Evolutionary conservation across 2,113 vertebrate genomes (phyloP), one percentile per base, ranked within the genome.

Genomic region (Colinus virginianus): DNA sequence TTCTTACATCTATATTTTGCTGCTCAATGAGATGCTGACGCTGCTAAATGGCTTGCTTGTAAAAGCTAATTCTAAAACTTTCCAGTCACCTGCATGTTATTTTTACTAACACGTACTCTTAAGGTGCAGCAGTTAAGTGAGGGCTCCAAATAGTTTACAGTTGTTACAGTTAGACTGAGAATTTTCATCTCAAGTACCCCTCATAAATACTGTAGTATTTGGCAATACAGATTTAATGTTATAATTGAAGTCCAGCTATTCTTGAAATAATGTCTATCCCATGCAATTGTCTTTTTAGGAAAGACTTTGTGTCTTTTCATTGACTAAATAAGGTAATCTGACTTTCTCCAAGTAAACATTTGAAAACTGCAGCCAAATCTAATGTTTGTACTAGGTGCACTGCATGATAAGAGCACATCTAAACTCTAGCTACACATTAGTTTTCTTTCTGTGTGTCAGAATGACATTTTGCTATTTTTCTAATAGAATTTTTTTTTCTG

Each of bases 31-130:
- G 63, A 82, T 95, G 78, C 86, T 75, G 86, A 86, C 83, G 85
- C 91, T 94, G 87, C 92, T 93, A 48, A 94, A 84, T 93, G 87
- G 78, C 78, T 95, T 93, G 87, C 81, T 95, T 5, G n/a, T 89
- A 48, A 87, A 89, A 95, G 68, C 76, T 90, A 69, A 79, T 93
- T 93, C 67, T 94, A 77, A 87, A 95, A 82, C 42, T 49, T 92
- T 36, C 36, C 82, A 77, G 91, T 49, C 42, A 49, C 78, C 84
- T 96, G 91, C 84, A 93, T 96, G 93, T 68, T 78, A 91, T 91
- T 91, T 92, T 76, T 51, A 40, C 77, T 95, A 93, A 94, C 69
- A 32, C 55, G 10, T 32, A 32, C 69, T 84, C 46, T 79, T 70
- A 82, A 90, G 46, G n/a, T 66, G 30, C 25, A 87, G 66, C 21